Base-by-base conservation (phyloP, 2,888 invertebrate genomes). In the Hyppa rectilinea region DNA sequence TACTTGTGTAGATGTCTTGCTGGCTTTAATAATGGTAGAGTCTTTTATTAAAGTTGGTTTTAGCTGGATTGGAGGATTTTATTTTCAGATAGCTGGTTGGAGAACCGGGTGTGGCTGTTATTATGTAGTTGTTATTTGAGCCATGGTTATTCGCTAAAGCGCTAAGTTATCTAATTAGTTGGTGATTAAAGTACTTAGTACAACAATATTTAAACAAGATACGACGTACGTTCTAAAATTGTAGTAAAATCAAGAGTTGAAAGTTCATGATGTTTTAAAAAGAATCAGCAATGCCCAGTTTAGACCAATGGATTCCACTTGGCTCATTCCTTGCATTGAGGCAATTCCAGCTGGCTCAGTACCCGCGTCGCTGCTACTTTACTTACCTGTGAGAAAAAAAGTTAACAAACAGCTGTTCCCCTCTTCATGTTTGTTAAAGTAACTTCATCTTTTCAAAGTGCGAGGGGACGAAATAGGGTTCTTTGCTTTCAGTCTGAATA, bases 31-130 rank as follows among this genome's bases (percentile, higher is more conserved):
- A 83, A 73, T 60, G 78, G 55, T 55, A 68, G 71, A 78, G 83
- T 71, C 69, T 83, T 84, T 82, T 85, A 85, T 83, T 83, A 68
- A 81, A 81, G 63, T 82, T 78, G 61, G 76, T 77, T 85, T 83
- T 62, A 80, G 72, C 60, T 69, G 68, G 66, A 82, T 77, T 75
- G 72, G 71, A 77, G 66, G 53, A 38, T 73, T 71, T 73, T 72
- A 43, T 82, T 72, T 66, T 47, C 34, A 65, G 49, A 36, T 49
- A 43, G n/a, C 14, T 38, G 52, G 12, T 38, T 59, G 40, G 40
- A 14, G 36, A 45, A 17, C 23, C 58, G 55, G 76, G 49, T 38
- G 53, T 43, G 53, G 65, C 59, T 36, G 36, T 17, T 29, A 12
- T 52, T 36, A 12, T 4, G 14, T 43, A 29, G 10, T 14, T 43